These are phyloP conservation scores for Pheosia gnoma DNA, from an alignment of 2,888 invertebrate species.

Conservation along the genomic window DNA sequence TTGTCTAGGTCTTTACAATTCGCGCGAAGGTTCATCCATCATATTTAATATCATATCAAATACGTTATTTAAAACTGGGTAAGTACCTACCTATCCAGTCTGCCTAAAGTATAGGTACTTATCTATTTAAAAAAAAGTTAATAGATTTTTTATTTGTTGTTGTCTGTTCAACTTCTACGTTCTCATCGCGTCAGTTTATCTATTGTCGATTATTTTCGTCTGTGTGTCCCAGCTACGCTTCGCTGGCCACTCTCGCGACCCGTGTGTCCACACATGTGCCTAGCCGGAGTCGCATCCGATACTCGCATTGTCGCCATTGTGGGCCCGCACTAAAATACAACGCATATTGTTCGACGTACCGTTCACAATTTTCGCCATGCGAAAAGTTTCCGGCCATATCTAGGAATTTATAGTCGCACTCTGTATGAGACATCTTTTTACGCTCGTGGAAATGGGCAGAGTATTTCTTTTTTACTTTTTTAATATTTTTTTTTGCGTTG, in stretches of 20 bases:
- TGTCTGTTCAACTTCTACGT: too few relatives aligned
- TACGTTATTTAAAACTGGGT: too few relatives aligned
- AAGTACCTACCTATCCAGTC: too few relatives aligned
- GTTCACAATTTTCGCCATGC: constrained; percentile 30
- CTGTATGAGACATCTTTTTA: constrained; percentile 21
- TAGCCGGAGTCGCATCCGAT: constrained; percentile 17
- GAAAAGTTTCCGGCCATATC: constrained; percentile 32
- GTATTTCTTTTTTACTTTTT: constrained; percentile 3
- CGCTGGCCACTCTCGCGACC: constrained; percentile 1
- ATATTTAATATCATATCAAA: too few relatives aligned
- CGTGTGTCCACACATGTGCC: constrained; percentile 6
- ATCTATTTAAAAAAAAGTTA: too few relatives aligned
- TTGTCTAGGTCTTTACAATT: too few relatives aligned
- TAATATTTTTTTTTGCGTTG: background rate
- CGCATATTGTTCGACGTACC: constrained; percentile 30
- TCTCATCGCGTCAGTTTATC: too few relatives aligned
- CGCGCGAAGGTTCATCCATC: too few relatives aligned
- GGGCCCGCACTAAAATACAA: constrained; percentile 19
- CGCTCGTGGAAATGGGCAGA: background rate
- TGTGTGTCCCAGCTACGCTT: background rate
- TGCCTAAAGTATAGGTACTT: too few relatives aligned
- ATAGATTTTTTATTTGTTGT: too few relatives aligned
- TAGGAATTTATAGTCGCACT: constrained; percentile 28
- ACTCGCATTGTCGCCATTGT: constrained; percentile 23
- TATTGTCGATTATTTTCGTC: background rate